Percentiles rank a stretch among this genome's conserved stretches.
Conservation (phyloP, 2,113 vertebrate genomes). For the Propithecus coquereli region DNA sequence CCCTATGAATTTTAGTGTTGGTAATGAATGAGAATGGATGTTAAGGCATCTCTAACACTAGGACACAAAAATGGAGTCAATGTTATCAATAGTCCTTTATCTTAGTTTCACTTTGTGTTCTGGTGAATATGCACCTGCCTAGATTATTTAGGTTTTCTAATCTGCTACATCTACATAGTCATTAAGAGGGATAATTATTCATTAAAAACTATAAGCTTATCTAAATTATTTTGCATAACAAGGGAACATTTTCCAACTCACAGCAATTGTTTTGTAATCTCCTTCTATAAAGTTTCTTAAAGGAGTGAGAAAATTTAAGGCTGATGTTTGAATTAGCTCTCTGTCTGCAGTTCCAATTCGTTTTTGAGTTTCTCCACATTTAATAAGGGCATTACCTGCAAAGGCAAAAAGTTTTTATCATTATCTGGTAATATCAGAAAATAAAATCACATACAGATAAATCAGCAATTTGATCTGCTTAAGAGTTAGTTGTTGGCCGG, state of each 20-base stretch:
- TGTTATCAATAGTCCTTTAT: neutral
- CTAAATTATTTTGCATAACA: constrained; percentile 34
- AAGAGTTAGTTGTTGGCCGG: constrained; percentile 26
- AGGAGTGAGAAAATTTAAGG: constrained; percentile 98
- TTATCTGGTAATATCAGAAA: constrained; percentile 50
- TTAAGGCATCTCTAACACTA: neutral
- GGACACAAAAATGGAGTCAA: neutral
- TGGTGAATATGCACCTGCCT: neutral
- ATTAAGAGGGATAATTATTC: neutral
- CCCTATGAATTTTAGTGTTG: neutral
- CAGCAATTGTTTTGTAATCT: constrained; percentile 98
- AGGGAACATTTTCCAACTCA: constrained; percentile 82
- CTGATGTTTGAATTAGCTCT: constrained; percentile 95
- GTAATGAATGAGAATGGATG: neutral
- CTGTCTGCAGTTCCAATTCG: constrained; percentile 95
- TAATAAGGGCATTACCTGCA: constrained; percentile 96
- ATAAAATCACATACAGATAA: constrained; percentile 43
- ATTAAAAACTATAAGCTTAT: neutral
- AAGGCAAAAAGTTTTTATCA: constrained; percentile 50
- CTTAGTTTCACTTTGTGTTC: constrained; percentile 24
- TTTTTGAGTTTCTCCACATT: constrained; percentile 97
- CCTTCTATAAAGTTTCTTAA: constrained; percentile 98
- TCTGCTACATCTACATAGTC: neutral
- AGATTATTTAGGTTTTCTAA: constrained; percentile 23
- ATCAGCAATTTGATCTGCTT: constrained; percentile 22